Evolutionary conservation across 2,113 vertebrate genomes (phyloP).

Genomic region (Sinocyclocheilus grahami): DNA sequence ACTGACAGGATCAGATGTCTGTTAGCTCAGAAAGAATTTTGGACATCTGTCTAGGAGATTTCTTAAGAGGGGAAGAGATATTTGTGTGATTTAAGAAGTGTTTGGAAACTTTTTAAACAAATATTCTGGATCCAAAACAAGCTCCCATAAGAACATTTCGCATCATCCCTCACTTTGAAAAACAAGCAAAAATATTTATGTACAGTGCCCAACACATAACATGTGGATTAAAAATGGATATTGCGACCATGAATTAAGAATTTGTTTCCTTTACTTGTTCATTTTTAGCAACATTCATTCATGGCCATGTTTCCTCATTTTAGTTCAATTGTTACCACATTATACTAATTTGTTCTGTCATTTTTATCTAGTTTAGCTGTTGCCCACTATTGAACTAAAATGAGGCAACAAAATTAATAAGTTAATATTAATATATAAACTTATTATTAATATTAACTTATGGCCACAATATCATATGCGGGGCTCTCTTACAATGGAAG

Average conservation of each 20-base stretch:
- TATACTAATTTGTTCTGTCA: background rate
- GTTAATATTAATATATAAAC: too few species aligned
- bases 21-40: slow-evolving; percentile 21
- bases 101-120: background rate
- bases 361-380: background rate
- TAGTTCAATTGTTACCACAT: background rate
- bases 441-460: background rate
- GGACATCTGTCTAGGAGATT: slow-evolving; percentile 19
- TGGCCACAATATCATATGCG: background rate
- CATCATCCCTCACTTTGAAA: background rate
- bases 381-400: background rate
- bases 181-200: background rate
- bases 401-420: background rate
- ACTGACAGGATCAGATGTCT: slow-evolving; percentile 20
- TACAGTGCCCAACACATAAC: background rate
- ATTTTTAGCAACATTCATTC: too few species aligned
- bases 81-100: background rate
- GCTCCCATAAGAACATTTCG: background rate
- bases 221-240: background rate
- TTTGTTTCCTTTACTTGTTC: background rate
- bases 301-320: background rate
- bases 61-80: background rate
- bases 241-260: background rate
- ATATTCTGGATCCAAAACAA: background rate
- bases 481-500: background rate